Evolutionary conservation across 2,797 vertebrate genomes (phyloP), one percentile per base, ranked within the genome.

Genomic region (Pseudomugil tenellus): DNA sequence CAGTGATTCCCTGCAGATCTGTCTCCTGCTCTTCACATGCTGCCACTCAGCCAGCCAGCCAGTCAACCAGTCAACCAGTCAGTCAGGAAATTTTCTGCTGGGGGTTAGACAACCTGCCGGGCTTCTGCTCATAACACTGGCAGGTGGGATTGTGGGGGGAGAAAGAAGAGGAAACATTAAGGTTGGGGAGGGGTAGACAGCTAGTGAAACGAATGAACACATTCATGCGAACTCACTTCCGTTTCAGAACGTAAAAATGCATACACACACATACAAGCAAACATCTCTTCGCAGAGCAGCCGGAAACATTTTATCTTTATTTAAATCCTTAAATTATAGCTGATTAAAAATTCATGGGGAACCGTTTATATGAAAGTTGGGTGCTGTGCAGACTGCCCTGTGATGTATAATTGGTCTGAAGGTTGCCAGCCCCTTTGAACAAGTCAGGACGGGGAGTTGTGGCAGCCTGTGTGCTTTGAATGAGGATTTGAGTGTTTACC

Each of bases 381-480:
- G 76, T 80, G 84, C 88, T 89, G 90, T 80, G 92, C 84, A 79
- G 84, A 79, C 89, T 86, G 86, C 81, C 84, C 89, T 93, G 87
- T 93, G 92, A 93, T 91, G 92, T 93, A 89, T 93, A 93, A 93
- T 94, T 93, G 92, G 91, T 92, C 89, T 91, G 90, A 91, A 92
- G 93, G 90, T 93, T 93, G 91, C 88, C 87, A 89, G 76, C 84
- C n/a, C 83, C 91, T 94, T 93, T 94, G 90, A 94, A 92, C 92
- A 89, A 91, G 91, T 93, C 84, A 70, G 88, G 86, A 87, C 87
- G 79, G 84, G 81, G 82, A 85, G 83, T 80, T 87, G 86, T 76
- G 85, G 87, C 80, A 72, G 84, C 76, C 80, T 80, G 82, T 88
- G 87, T 91, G 86, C 87, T 84, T 63, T 61, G 84, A 90, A 91